Evolutionary conservation across 2,113 vertebrate genomes (phyloP), one percentile per base, ranked within the genome.

Genomic region (Oncorhynchus clarkii): DNA sequence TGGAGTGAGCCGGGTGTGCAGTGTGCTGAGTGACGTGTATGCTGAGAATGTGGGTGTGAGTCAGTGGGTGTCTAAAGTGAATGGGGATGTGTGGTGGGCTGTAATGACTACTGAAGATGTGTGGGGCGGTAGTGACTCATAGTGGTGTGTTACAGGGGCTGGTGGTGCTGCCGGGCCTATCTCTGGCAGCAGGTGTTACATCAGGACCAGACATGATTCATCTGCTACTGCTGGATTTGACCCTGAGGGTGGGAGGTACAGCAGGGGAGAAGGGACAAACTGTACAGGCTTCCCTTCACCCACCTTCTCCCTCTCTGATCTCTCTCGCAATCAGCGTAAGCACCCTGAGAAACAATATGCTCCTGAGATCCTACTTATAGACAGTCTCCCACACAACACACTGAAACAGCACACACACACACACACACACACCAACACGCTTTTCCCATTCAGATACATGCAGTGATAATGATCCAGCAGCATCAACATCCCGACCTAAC

Each of bases 131-230:
- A 22, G 59, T 62, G 59, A 22, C 20, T 22, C 20, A 8, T 8
- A 62, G 59, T 62, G n/a, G 59, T 62, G 59, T 62, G 18, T 62
- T 62, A 16, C 1, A 22, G 13, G 16, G 54, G 54, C 9, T 57
- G 54, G 18, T 57, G 49, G 51, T 24, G 45, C 70, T 51, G 20
- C 51, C 45, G 49, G 24, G 24, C 1, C 27, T 26, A 57, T 57
- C 51, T 73, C 22, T 70, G 70, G 29, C 9, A 67, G 71, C 22
- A 67, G 71, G 70, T 54, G 54, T 75, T 67, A 57, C 54, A 48
- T 45, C 27, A 64, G 60, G 51, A 81, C 75, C 80, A 77, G 72
- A 67, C 70, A 73, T 81, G 67, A 81, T 81, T 81, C 75, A 81
- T 74, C 75, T 74, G 71, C 18, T 62, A 54, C 67, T 60, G 48